phyloP scores from a whole-genome alignment of 2,113 vertebrate genomes.

The Eleginops maclovinus region DNA sequence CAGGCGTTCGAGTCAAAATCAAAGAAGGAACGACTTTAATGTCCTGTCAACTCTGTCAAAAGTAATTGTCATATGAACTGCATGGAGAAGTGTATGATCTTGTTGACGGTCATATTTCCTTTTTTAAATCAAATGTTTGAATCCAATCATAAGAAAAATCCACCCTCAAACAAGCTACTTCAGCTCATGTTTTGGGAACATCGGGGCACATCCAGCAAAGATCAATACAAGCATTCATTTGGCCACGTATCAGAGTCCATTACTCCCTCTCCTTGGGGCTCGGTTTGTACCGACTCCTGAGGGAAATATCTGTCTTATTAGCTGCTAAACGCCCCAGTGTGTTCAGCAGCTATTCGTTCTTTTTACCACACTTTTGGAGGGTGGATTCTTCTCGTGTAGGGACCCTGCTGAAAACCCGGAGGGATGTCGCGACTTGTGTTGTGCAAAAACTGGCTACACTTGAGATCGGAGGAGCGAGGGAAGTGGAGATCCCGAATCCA shows the following conservation, averaged over 20 bases:
- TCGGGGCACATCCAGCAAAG: background rate
- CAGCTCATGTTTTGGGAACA: background rate
- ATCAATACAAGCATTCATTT: background rate
- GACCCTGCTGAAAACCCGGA: slow-evolving; percentile 31
- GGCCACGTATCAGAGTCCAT: background rate
- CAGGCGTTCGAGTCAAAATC: background rate
- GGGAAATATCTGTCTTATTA: background rate
- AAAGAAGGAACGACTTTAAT: background rate
- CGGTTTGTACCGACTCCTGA: background rate
- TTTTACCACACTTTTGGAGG: slow-evolving; percentile 2
- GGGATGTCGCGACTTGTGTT: slow-evolving; percentile 16
- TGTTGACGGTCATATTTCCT: background rate
- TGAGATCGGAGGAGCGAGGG: slow-evolving; percentile 39
- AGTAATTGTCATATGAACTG: background rate
- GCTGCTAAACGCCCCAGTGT: background rate
- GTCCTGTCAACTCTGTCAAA: background rate
- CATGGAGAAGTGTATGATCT: background rate
- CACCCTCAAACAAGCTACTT: slow-evolving; percentile 11
- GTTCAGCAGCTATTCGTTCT: too few relatives aligned
- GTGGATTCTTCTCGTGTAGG: slow-evolving; percentile 47
- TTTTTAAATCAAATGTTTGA: background rate
- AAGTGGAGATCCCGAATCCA: slow-evolving; percentile 27
- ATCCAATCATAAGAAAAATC: slow-evolving; percentile 25
- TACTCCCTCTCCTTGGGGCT: background rate
- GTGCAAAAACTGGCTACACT: slow-evolving; percentile 41